Conservation (phyloP, 2,113 vertebrate species). For the Erythrolamprus reginae region DNA sequence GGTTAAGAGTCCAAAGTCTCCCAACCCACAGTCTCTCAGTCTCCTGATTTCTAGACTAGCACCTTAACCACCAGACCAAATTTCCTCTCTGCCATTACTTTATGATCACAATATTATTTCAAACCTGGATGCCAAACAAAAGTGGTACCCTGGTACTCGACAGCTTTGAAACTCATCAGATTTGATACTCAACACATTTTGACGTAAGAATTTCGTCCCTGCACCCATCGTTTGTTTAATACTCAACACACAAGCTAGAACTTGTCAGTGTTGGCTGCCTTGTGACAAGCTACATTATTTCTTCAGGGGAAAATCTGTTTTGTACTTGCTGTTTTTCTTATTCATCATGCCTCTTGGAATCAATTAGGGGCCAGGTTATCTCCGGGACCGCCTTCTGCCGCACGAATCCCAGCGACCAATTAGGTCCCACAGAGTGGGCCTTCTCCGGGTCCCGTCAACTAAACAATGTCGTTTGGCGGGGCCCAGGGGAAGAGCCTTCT, state of each 20-base stretch:
- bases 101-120: not conserved
- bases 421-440: too few species aligned
- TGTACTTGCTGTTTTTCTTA: not conserved
- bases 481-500: too few species aligned
- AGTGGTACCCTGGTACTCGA: not conserved
- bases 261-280: not conserved
- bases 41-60: not conserved
- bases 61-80: not conserved
- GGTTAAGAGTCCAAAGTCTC: not conserved
- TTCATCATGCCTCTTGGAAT: not conserved
- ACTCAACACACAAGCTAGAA: not conserved
- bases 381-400: too few species aligned
- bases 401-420: too few species aligned
- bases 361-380: too few species aligned
- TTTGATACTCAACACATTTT: not conserved
- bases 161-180: not conserved
- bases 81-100: not conserved
- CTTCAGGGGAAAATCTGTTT: not conserved
- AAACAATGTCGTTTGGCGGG: too few species aligned
- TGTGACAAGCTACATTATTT: not conserved
- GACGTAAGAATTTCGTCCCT: accelerated
- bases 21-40: not conserved
- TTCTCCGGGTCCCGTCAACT: too few species aligned
- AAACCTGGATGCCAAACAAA: not conserved
- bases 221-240: not conserved